Percentiles rank a stretch among this genome's conserved stretches.
Evolutionary conservation across 2,113 vertebrate genomes (phyloP).

Genomic region (Syngnathus scovelli): DNA sequence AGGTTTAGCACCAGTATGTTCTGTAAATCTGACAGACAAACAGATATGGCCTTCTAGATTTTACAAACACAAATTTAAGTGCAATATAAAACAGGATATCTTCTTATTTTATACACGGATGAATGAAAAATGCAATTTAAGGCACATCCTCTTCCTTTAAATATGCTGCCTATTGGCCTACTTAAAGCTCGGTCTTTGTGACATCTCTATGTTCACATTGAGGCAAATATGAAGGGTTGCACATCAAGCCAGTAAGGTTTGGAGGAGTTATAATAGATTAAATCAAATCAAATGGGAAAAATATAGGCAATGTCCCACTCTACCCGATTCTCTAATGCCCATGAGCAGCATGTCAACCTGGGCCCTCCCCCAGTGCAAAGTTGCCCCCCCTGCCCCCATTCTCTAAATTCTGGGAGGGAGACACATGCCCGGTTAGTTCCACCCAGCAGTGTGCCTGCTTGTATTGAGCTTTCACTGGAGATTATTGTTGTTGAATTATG

Average conservation of each 20-base stretch:
- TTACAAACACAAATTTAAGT: no score
- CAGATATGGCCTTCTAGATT: no score
- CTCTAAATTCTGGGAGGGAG: constrained; percentile 41
- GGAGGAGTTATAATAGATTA: not conserved
- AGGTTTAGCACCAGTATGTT: not conserved
- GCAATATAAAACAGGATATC: no score
- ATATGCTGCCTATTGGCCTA: no score
- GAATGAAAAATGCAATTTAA: no score
- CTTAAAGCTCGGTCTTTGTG: no score
- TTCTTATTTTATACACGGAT: no score
- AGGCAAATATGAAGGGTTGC: constrained; percentile 15
- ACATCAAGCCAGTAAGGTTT: constrained; percentile 13
- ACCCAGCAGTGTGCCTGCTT: constrained; percentile 45
- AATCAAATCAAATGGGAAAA: not conserved
- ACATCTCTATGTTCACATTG: not conserved
- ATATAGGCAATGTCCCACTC: not conserved
- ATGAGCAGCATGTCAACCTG: constrained; percentile 65
- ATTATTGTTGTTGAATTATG: constrained; percentile 78
- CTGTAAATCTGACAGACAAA: not conserved
- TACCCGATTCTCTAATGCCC: constrained; percentile 36
- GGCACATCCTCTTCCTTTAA: no score
- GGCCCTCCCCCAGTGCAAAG: constrained; percentile 48
- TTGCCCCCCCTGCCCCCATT: constrained; percentile 14
- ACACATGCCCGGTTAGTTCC: constrained; percentile 57
- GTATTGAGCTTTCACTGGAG: constrained; percentile 68